Conservation (phyloP, 2,888 invertebrate genomes). For the Campoplex capitator region DNA sequence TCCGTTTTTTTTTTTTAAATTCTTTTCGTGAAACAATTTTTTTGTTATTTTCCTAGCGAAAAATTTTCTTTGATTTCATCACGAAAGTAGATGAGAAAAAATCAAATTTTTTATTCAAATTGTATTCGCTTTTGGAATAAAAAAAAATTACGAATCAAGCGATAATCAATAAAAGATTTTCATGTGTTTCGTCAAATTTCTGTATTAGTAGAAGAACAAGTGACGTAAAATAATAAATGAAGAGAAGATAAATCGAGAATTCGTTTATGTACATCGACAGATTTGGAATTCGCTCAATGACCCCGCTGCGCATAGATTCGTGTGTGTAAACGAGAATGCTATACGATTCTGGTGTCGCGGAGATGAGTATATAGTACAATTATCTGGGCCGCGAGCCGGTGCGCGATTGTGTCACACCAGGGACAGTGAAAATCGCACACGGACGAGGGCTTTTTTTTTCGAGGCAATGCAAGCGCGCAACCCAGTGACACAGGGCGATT, state of each 20-base stretch:
- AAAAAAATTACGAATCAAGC: too few species aligned
- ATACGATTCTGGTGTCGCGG: constrained; percentile 19
- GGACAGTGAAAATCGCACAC: constrained; percentile 44
- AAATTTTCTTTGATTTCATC: too few species aligned
- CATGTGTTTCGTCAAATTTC: background rate
- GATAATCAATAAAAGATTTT: background rate
- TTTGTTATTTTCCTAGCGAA: too few species aligned
- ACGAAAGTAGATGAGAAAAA: too few species aligned
- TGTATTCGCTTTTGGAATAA: too few species aligned
- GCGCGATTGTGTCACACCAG: constrained; percentile 59
- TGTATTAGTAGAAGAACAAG: background rate
- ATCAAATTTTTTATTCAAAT: too few species aligned
- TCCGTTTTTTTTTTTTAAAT: too few species aligned
- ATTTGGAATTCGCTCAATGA: constrained; percentile 43
- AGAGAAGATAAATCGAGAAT: background rate
- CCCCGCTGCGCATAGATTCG: constrained; percentile 17
- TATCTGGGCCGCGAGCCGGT: constrained; percentile 58
- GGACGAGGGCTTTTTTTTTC: constrained; percentile 33
- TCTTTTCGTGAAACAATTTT: too few species aligned
- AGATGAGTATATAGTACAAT: constrained; percentile 28
- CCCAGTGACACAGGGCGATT: constrained; percentile 56
- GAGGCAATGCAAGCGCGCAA: constrained; percentile 44
- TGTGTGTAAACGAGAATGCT: background rate
- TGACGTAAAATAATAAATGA: background rate
- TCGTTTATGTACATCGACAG: background rate